A percentile compares a stretch with the other conserved stretches of the same genome.
These are phyloP conservation scores for Xiphorhynchus erythropygius DNA, from an alignment of 2,797 vertebrate species.

Conservation along the genomic window DNA sequence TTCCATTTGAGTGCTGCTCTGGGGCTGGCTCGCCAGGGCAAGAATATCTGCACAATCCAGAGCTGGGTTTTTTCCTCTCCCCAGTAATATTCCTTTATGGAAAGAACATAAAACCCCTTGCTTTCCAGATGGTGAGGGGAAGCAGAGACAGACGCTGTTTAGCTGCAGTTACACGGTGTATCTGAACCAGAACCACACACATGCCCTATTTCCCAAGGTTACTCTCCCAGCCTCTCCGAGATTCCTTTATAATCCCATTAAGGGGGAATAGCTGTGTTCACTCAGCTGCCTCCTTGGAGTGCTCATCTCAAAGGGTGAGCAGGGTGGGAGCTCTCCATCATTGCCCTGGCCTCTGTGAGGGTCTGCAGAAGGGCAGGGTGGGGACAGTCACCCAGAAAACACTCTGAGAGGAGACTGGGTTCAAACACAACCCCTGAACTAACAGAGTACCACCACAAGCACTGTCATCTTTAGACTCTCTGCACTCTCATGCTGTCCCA, in stretches of 20 bases:
- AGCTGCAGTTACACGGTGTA: background rate
- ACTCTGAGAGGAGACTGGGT: background rate
- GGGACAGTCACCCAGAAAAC: background rate
- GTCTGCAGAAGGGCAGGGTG: background rate
- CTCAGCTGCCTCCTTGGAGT: background rate
- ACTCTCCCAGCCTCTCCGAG: background rate
- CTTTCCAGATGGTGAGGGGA: slow-evolving; percentile 45
- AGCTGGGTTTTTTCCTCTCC: background rate
- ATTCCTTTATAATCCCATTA: slow-evolving; percentile 34
- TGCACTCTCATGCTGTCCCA: background rate
- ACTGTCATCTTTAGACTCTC: background rate
- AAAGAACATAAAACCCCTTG: slow-evolving; percentile 5
- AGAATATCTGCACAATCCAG: background rate
- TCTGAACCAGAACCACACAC: slow-evolving; percentile 19
- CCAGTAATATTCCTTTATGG: slow-evolving; percentile 15
- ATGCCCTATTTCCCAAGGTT: slow-evolving; percentile 31
- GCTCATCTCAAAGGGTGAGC: background rate
- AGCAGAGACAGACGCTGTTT: background rate
- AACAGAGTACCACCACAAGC: background rate
- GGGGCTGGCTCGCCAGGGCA: background rate
- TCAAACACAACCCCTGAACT: background rate
- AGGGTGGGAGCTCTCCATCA: background rate
- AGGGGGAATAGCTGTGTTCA: background rate
- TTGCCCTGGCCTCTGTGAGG: background rate
- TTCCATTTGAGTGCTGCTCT: slow-evolving; percentile 11